Evolutionary conservation across 2,113 vertebrate species (phyloP).

Genomic region (Triplophysa siluroides): DNA sequence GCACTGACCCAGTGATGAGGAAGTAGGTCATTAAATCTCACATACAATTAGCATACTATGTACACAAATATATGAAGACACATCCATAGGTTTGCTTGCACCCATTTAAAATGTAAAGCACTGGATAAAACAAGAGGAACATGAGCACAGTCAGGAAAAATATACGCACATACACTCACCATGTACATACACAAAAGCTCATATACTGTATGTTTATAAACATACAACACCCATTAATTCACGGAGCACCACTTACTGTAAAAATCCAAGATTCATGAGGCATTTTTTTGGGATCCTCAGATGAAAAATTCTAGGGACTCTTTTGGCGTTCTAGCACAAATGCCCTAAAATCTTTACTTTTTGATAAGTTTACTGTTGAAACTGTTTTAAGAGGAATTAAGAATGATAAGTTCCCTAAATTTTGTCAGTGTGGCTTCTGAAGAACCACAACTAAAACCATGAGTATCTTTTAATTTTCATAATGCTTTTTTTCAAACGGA

Average conservation of each 20-base stretch:
- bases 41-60: constrained; percentile 14
- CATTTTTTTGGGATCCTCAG: not conserved
- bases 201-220: not conserved
- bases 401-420: no score
- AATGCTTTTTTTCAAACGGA: constrained; percentile 14
- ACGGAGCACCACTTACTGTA: constrained; percentile 41
- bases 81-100: constrained; percentile 24
- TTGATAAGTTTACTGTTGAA: no score
- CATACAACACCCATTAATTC: constrained; percentile 9
- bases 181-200: constrained; percentile 41
- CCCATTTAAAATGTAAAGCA: constrained; percentile 48
- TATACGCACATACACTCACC: constrained; percentile 46
- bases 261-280: no score
- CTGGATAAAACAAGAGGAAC: constrained; percentile 67
- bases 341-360: no score
- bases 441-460: no score
- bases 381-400: no score
- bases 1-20: constrained; percentile 7
- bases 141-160: constrained; percentile 62
- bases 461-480: no score
- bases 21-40: not conserved
- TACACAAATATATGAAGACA: constrained; percentile 22
- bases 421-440: no score
- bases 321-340: not conserved
- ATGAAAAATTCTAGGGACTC: not conserved